Conservation (phyloP, 1,140 invertebrate genomes). For the Conus betulinus region DNA sequence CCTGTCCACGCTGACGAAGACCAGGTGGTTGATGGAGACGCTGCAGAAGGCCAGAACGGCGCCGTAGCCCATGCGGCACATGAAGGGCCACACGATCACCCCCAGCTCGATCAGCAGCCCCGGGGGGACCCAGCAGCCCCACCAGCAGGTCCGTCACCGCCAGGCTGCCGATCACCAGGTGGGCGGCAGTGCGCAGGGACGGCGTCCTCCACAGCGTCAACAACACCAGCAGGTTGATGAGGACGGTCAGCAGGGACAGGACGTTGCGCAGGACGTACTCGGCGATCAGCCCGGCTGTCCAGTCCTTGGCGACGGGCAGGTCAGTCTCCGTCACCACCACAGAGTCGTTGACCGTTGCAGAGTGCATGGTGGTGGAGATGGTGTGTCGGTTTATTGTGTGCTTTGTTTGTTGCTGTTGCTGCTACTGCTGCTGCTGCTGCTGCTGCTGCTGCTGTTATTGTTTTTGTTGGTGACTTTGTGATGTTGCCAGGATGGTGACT, state of each 20-base stretch:
- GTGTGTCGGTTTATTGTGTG: no score
- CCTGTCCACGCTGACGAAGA: constrained; percentile 38
- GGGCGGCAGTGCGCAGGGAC: constrained; percentile 8
- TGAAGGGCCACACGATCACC: not conserved
- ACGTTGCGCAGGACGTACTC: constrained; percentile 2
- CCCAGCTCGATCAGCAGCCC: constrained; percentile 15
- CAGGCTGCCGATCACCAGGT: constrained; percentile 36
- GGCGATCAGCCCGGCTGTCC: not conserved
- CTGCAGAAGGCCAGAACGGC: constrained; percentile 20
- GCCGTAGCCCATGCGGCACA: constrained; percentile 25
- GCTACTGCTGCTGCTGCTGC: no score
- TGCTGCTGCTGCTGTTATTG: not conserved
- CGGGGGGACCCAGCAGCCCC: not conserved
- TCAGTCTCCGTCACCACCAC: not conserved
- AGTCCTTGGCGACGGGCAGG: not conserved
- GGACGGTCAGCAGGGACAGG: constrained; percentile 14
- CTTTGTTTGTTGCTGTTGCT: no score
- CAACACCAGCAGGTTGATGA: constrained; percentile 30
- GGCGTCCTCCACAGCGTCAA: constrained; percentile 7
- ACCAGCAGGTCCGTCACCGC: constrained; percentile 33
- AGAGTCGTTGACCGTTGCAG: not conserved
- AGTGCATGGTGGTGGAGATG: no score
- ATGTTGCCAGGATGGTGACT: no score
- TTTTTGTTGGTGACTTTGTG: not conserved
- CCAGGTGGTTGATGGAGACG: constrained; percentile 38